Evolutionary conservation across 1,140 invertebrate species (phyloP), one percentile per base, ranked within the genome.

Genomic region (Heliothis virescens): DNA sequence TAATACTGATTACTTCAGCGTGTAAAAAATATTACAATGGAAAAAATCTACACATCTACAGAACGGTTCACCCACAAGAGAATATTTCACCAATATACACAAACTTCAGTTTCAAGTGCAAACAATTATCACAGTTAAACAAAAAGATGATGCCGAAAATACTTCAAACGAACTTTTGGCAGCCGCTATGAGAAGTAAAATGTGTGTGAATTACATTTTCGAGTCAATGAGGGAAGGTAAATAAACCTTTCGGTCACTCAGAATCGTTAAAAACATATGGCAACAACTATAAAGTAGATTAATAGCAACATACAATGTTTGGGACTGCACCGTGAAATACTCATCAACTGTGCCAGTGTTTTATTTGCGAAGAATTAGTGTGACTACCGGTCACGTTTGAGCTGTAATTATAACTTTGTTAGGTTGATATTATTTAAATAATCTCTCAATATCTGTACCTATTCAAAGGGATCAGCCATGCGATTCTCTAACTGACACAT

Each of bases 141-240:
- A 48, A 47, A 65, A 63, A 48, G 34, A 48, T 48, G 62, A 34
- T 1, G 62, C 29, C 4, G 34, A 48, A 65, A 65, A 65, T 65
- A 65, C 62, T 65, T 65, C 62, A 65, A 65, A 65, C 29, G 16
- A 48, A 21, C 34, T 16, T 18, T 65, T 48, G 29, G 62, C 41
- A 65, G 18, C n/a, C 9, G 62, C n/a, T 65, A 48, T 65, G 41
- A 48, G 62, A 48, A 48, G 34, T 12, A 47, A 65, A 18, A 47
- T 63, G 62, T 52, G 18, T 69, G 26, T 59, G 57, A 74, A 21
- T 60, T 74, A 60, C 16, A 26, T 74, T 53, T 52, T 73, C 41
- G 26, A 60, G 5, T 59, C 29, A 15, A 74, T 74, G 15, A 59
- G 18, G 2, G 15, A 16, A 57, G n/a, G 26, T 29, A 73, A 73